Evolutionary conservation across 2,797 vertebrate species (phyloP).

Genomic region (Cossypha niveicapilla): DNA sequence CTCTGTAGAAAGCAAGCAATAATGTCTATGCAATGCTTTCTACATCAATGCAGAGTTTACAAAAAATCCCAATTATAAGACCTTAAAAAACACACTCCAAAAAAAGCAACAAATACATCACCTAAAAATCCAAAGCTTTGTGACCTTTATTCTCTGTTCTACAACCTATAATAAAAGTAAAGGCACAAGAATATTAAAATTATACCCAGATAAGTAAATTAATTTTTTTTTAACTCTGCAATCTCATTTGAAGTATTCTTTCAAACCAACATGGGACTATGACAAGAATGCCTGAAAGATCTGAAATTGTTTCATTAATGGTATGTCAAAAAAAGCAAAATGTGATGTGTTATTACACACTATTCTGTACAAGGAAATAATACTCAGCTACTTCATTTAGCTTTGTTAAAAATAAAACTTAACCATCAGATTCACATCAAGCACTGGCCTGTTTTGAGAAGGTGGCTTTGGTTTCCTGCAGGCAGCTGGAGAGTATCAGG

Average conservation of each 20-base stretch:
- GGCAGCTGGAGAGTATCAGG: background rate
- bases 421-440: background rate
- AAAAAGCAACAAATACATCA: background rate
- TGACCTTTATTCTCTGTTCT: background rate
- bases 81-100: background rate
- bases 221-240: background rate
- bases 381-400: background rate
- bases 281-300: background rate
- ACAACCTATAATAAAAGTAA: background rate
- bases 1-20: background rate
- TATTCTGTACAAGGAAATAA: background rate
- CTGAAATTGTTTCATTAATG: background rate
- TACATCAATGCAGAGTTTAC: background rate
- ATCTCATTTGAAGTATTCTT: background rate
- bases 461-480: background rate
- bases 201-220: background rate
- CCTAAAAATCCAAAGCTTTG: background rate
- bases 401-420: background rate
- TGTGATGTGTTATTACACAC: background rate
- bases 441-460: background rate
- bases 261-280: background rate
- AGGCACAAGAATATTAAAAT: background rate
- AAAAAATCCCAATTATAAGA: background rate
- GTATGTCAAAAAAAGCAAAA: background rate
- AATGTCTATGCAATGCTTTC: background rate